A percentile compares a stretch with the other conserved stretches of the same genome.
These are phyloP conservation scores for Typhlichthys subterraneus DNA, from an alignment of 2,797 vertebrate species.

Conservation along the genomic window DNA sequence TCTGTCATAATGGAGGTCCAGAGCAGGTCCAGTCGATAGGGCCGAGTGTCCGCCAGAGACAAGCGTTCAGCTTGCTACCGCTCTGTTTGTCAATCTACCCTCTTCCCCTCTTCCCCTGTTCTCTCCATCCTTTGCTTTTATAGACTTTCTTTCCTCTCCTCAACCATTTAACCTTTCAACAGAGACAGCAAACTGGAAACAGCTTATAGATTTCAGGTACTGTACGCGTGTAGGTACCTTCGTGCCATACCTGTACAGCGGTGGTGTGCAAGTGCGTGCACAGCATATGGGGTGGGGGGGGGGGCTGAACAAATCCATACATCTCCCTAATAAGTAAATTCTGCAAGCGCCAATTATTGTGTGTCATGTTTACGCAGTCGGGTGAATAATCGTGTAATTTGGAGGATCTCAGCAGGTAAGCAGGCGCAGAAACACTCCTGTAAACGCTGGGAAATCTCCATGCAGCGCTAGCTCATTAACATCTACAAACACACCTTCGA, in stretches of 20 bases:
- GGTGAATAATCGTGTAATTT: slow-evolving; percentile 79
- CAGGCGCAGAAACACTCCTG: slow-evolving; percentile 21
- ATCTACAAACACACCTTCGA: slow-evolving; percentile 72
- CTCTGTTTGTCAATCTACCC: neutral
- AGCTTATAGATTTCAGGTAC: slow-evolving; percentile 31
- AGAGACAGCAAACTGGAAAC: slow-evolving; percentile 52
- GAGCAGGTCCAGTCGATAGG: no score
- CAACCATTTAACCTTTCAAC: slow-evolving; percentile 48
- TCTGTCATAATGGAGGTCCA: no score
- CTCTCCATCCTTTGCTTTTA: neutral
- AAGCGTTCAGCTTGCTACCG: no score
- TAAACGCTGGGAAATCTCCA: no score
- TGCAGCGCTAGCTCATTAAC: slow-evolving; percentile 60
- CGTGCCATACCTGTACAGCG: no score
- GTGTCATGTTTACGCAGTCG: slow-evolving; percentile 70
- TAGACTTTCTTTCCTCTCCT: slow-evolving; percentile 2
- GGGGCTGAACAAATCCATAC: slow-evolving; percentile 61
- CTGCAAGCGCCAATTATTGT: slow-evolving; percentile 74
- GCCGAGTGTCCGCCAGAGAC: no score
- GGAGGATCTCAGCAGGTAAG: slow-evolving; percentile 68
- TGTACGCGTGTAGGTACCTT: no score
- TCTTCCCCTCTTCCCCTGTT: neutral
- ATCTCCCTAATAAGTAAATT: slow-evolving; percentile 79
- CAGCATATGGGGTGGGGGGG: neutral
- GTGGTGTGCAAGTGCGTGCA: neutral